phyloP scores from a whole-genome alignment of 2,113 vertebrate species.

The Varanus komodoensis region DNA sequence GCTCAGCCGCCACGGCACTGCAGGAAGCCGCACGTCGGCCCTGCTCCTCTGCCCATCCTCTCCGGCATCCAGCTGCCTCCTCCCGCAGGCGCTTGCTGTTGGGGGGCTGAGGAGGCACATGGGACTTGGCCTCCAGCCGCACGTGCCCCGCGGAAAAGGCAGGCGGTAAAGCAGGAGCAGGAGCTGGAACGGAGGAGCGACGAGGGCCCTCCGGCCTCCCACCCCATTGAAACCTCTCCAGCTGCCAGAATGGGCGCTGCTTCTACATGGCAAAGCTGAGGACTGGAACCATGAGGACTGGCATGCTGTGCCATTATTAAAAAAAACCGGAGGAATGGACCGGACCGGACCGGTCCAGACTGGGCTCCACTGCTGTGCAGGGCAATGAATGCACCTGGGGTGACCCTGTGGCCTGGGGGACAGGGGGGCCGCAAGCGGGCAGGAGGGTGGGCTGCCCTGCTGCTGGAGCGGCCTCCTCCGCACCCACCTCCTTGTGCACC shows the following conservation, averaged over 20 bases:
- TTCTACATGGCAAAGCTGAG: not conserved
- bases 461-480: not conserved
- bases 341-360: too few relatives aligned
- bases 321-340: not conserved
- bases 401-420: not conserved
- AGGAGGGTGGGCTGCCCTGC: accelerated
- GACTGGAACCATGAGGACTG: too few relatives aligned
- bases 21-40: too few relatives aligned
- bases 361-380: not conserved
- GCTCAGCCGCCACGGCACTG: not conserved
- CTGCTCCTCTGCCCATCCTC: not conserved
- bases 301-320: not conserved
- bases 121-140: not conserved
- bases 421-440: accelerated
- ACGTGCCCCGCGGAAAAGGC: not conserved
- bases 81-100: too few relatives aligned
- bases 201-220: not conserved
- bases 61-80: not conserved
- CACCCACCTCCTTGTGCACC: constrained; percentile 95
- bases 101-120: too few relatives aligned
- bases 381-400: too few relatives aligned
- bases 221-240: not conserved
- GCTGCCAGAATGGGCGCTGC: not conserved
- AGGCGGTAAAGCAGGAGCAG: not conserved
- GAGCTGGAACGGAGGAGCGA: not conserved